Percentiles rank a stretch among this genome's conserved stretches.
phyloP scores from a whole-genome alignment of 2,113 vertebrate genomes.

The Gallinago media region DNA sequence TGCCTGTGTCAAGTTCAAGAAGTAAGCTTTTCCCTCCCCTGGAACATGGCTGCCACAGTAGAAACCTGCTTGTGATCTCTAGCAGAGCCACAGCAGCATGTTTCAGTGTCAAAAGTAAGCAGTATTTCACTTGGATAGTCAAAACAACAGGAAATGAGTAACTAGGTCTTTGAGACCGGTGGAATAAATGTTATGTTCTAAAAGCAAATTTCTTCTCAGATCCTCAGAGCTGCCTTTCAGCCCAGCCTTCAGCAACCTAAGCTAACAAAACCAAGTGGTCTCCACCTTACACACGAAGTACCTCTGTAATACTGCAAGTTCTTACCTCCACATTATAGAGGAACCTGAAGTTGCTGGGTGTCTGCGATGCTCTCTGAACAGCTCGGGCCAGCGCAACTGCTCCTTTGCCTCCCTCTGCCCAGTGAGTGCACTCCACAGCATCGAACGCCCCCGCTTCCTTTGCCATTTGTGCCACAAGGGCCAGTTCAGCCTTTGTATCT shows the following conservation, averaged over 20 bases:
- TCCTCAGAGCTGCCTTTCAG: neutral
- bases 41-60: neutral
- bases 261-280: neutral
- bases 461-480: slow-evolving; percentile 85
- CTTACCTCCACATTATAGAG: slow-evolving; percentile 92
- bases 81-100: neutral
- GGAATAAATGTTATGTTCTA: neutral
- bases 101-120: neutral
- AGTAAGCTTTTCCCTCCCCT: neutral
- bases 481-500: slow-evolving; percentile 90
- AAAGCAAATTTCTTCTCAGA: neutral
- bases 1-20: neutral
- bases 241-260: neutral
- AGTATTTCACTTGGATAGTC: neutral
- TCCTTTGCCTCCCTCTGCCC: slow-evolving; percentile 94
- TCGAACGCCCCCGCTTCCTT: slow-evolving; percentile 91
- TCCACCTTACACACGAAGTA: neutral
- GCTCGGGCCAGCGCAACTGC: slow-evolving; percentile 86
- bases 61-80: neutral
- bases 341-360: slow-evolving; percentile 89
- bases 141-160: neutral
- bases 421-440: slow-evolving; percentile 92
- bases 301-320: neutral
- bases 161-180: neutral
- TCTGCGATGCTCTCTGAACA: slow-evolving; percentile 87